Base-by-base conservation (phyloP, 1,140 invertebrate species). In the Sycophaga agraensis region DNA sequence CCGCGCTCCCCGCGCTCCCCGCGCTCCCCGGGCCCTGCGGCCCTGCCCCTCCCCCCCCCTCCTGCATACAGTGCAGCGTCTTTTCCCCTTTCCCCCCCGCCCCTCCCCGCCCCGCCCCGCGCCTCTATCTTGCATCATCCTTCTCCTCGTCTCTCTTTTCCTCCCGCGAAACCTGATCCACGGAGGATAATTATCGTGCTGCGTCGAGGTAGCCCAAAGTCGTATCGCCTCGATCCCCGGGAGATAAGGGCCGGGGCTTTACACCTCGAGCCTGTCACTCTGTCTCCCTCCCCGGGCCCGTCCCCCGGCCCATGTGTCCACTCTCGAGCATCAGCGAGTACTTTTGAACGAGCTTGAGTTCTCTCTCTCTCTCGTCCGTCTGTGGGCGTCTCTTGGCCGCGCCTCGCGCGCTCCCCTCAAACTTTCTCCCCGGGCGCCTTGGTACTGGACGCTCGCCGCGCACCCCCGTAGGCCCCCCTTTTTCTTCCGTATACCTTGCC, bases 161-260 rank as follows among this genome's bases (percentile, higher is more conserved):
- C 26, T 43, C 39, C 21, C 53, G 46, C 53, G 60, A 56, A 63
- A 63, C 53, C 60, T 57, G 60, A 63, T 63, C 60, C 60, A 55
- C 22, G 46, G 37, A 56, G 53, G 45, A 63, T 63, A 63, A 63
- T 63, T 63, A 63, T 63, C 60, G 53, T 63, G 35, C 59, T 40
- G 53, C 53, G 40, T 48, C 43, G 48, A 59, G 40, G 39, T 40
- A 53, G 26, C 58, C 58, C 40, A 54, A 56, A 56, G 60, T 56
- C 60, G 53, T 57, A 63, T 63, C 53, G 51, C 22, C 46, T 49
- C 46, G 60, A 63, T 63, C 53, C 37, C 37, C 53, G 4, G 16
- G 35, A 56, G 53, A 63, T 63, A 56, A 63, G 53, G 45, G 14
- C 19, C 21, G 50, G 54, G 51, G 34, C 34, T 48, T 50, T 49